Evolutionary conservation across 2,888 invertebrate genomes (phyloP), one percentile per base, ranked within the genome.

Genomic region (Microdon myrmicae): DNA sequence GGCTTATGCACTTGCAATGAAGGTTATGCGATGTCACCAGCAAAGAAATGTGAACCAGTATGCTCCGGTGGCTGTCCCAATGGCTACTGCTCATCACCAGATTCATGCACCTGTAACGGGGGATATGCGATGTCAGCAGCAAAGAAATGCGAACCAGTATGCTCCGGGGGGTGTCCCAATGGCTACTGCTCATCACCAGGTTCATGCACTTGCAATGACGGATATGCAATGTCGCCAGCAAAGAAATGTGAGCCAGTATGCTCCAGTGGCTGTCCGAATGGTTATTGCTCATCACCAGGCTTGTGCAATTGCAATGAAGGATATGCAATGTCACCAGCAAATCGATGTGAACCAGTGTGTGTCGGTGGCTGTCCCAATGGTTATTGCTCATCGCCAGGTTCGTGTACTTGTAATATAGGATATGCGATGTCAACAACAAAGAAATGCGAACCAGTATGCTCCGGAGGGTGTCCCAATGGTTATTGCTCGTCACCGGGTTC

Each of bases 321-420:
- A 2, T 68, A 58, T 23, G 20, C 19, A n/a, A n/a, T 28, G 4
- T 9, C 8, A 0, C 66, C 51, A 25, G 59, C 22, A 4, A 64
- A 45, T 7, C 74, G 73, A 10, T 79, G 79, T 54, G 70, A 64
- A 1, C 77, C 79, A 0, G 16, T 69, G 0, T 79, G 79, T 45
- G 68, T 70, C 0, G 1, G 34, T 1, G 56, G 47, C 5, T 61
- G 56, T 26, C 9, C 43, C 0, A 56, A 78, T 44, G 77, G 77
- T 2, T 58, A 68, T 2, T 72, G 75, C 23, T 16, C 19, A 7
- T 38, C 34, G 0, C 73, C 74, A 1, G 44, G 44, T 2, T 8
- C 69, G 19, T 88, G 88, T 71, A 79, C 77, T 14, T 77, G 77
- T 47, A 69, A 69, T 38, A 51, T 54, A 2, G 79, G 77, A 3